phyloP scores from a whole-genome alignment of 2,888 invertebrate species.

The Lasioglossum oenotherae region DNA sequence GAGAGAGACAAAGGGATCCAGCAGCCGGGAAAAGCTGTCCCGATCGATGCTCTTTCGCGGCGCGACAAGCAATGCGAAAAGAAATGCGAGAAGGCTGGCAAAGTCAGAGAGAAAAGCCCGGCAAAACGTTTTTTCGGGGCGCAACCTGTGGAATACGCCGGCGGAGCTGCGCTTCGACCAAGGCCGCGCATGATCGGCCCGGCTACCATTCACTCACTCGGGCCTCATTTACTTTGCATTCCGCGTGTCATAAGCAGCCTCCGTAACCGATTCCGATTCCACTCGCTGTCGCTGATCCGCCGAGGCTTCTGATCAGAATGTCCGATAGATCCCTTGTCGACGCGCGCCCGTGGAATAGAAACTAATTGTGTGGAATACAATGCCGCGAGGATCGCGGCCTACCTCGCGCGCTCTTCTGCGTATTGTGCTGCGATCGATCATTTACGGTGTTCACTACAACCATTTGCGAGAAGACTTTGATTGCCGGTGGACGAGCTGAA shows the following conservation, averaged over 20 bases:
- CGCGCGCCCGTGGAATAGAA: constrained; percentile 46
- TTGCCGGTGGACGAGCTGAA: background rate
- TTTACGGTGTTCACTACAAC: background rate
- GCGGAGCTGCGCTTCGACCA: constrained; percentile 55
- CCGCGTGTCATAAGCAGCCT: constrained; percentile 72
- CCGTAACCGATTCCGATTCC: constrained; percentile 45
- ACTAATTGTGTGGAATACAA: constrained; percentile 55
- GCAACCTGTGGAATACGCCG: constrained; percentile 60
- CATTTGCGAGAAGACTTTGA: background rate
- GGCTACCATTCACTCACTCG: constrained; percentile 57
- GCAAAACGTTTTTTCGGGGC: constrained; percentile 31
- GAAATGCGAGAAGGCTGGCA: constrained; percentile 25
- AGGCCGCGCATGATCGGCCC: constrained; percentile 69
- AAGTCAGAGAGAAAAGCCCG: constrained; percentile 9
- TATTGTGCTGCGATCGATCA: constrained; percentile 5
- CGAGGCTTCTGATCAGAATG: constrained; percentile 35
- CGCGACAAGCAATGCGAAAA: background rate
- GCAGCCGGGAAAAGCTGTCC: background rate
- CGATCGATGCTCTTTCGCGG: constrained; percentile 10
- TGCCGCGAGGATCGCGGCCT: constrained; percentile 25
- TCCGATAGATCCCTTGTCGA: constrained; percentile 34
- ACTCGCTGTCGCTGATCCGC: constrained; percentile 39
- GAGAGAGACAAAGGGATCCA: constrained; percentile 16
- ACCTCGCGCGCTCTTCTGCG: constrained; percentile 4
- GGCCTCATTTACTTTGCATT: constrained; percentile 73